Base-by-base conservation (phyloP, 1,140 invertebrate species). In the Caenorhabditis elegans region DNA sequence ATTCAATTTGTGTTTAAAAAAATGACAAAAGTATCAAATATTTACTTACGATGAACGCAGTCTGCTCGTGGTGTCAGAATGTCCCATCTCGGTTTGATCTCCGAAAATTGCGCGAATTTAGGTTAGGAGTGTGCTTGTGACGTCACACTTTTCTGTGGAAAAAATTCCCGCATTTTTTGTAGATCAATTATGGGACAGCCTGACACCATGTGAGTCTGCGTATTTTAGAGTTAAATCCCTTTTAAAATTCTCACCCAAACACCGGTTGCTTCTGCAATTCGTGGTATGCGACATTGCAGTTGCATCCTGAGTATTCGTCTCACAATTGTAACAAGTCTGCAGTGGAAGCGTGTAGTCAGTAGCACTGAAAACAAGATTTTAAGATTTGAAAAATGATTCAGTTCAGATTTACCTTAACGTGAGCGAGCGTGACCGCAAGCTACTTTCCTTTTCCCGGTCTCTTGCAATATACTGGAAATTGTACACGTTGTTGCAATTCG, bases 251-350 rank as follows among this genome's bases (percentile, higher is more conserved):
- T 49, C 65, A 47, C 79, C 55, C 17, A 82, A 26, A 77, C 82
- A 82, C 43, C 43, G 49, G 76, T 89, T 89, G 55, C 87, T 84
- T 80, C 85, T 86, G 60, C 88, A 88, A 28, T 76, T 53, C 4
- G 87, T 82, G 6, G 86, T 88, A 47, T 70, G 60, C 4, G 60
- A 70, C 60, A 70, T 70, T 28, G 87, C 76, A 6, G 86, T 55
- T 43, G 49, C 82, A 51, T 88, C 87, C 55, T 88, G 85, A 2
- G 86, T 39, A 19, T 85, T 85, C 31, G 87, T 76, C 48, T 88
- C 87, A 75, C 87, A 88, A 39, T 77, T 87, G n/a, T 86, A 70
- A 47, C 87, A 88, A 34, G 86, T 78, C 39, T 86, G 78, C 19
- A 88, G 70, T 24, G 83, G 39, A 11, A 79, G n/a, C 3, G 13